These are phyloP conservation scores for Platichthys flesus DNA, from an alignment of 2,113 vertebrate genomes.

Conservation along the genomic window DNA sequence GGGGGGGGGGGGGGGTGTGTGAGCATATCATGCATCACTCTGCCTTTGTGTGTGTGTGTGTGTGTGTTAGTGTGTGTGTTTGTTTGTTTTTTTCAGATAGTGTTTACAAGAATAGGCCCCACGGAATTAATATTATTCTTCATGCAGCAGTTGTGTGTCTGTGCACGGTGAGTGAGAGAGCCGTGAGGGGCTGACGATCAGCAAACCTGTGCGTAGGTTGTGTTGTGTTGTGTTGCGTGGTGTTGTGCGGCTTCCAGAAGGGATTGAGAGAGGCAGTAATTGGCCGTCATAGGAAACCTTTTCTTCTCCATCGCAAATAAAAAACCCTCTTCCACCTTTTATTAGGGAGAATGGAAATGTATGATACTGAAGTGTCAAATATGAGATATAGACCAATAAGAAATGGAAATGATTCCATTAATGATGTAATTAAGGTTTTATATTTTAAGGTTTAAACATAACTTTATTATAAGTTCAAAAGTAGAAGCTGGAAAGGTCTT, in stretches of 20 bases:
- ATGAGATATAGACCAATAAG: too few species aligned
- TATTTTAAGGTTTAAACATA: too few species aligned
- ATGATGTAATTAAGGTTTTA: too few species aligned
- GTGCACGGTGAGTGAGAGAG: not conserved
- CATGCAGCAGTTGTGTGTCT: slow-evolving; percentile 12
- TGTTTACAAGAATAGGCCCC: slow-evolving; percentile 45
- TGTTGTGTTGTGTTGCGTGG: slow-evolving; percentile 19
- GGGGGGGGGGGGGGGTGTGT: not conserved
- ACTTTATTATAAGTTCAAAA: too few species aligned
- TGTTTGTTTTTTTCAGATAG: slow-evolving; percentile 33
- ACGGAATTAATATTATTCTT: slow-evolving; percentile 26
- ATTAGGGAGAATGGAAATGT: not conserved
- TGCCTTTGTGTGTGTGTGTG: not conserved
- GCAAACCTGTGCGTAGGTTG: slow-evolving; percentile 31
- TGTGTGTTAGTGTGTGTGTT: not conserved
- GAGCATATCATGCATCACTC: too few species aligned
- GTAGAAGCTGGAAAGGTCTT: too few species aligned
- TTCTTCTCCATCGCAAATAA: not conserved
- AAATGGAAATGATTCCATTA: too few species aligned
- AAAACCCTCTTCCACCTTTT: slow-evolving; percentile 6
- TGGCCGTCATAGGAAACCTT: slow-evolving; percentile 26
- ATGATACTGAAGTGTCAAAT: too few species aligned
- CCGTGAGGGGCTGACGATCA: not conserved
- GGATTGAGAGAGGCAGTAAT: slow-evolving; percentile 45
- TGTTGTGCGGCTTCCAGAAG: slow-evolving; percentile 12